These are phyloP conservation scores for Chouioia cunea DNA, from an alignment of 2,888 invertebrate species.

Conservation along the genomic window DNA sequence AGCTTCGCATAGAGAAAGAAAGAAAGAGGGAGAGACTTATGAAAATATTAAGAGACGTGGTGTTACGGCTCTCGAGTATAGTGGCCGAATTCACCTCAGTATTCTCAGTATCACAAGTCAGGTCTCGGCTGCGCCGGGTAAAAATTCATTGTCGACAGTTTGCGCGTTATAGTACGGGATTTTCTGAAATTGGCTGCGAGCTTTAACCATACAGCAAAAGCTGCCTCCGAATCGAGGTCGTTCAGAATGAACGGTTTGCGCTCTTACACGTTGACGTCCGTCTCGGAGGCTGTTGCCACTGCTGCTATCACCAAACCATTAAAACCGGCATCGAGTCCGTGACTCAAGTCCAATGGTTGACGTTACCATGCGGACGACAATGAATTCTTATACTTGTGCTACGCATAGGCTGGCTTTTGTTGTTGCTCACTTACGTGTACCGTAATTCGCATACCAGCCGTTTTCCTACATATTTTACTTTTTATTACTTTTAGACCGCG, in stretches of 20 bases:
- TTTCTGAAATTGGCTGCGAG: conserved; percentile 61
- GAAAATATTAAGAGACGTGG: neutral
- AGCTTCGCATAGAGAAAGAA: neutral
- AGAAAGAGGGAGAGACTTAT: conserved; percentile 19
- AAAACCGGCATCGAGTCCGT: conserved; percentile 48
- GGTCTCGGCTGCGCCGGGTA: neutral
- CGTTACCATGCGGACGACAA: too few relatives aligned
- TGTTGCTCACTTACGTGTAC: conserved; percentile 5
- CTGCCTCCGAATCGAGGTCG: conserved; percentile 47
- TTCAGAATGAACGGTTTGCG: conserved; percentile 54
- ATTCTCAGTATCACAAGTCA: conserved; percentile 19
- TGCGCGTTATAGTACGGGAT: conserved; percentile 55
- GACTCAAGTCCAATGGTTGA: conserved; percentile 18
- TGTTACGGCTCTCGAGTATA: conserved; percentile 18
- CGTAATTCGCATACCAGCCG: too few relatives aligned
- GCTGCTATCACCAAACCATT: conserved; percentile 32
- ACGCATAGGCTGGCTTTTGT: conserved; percentile 40
- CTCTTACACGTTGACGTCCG: conserved; percentile 27
- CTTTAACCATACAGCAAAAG: conserved; percentile 42
- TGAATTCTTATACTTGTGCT: conserved; percentile 35
- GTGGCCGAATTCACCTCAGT: too few relatives aligned
- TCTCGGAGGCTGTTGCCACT: conserved; percentile 23
- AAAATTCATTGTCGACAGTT: too few relatives aligned
- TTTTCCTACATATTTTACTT: too few relatives aligned
- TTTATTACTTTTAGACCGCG: too few relatives aligned